Percentiles rank a stretch among this genome's conserved stretches.
These are phyloP conservation scores for Shinisaurus crocodilurus DNA, from an alignment of 2,113 vertebrate genomes.

Conservation along the genomic window DNA sequence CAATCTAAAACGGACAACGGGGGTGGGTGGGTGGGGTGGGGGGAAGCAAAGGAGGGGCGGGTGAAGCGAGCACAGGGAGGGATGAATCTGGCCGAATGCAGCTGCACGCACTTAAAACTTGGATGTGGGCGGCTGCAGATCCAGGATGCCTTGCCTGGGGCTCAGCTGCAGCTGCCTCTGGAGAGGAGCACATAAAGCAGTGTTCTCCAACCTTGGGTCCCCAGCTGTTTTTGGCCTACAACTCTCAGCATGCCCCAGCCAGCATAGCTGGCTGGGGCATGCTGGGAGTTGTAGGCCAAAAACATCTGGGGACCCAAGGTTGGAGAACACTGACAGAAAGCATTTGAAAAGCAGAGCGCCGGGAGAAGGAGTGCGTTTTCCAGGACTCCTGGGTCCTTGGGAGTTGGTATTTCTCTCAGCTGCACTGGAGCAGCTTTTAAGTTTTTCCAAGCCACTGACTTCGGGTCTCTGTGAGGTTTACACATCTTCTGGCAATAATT, in stretches of 20 bases:
- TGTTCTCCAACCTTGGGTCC: too few relatives aligned
- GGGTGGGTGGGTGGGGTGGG: background rate
- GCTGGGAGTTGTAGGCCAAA: too few relatives aligned
- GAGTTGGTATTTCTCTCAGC: background rate
- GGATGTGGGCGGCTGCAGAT: background rate
- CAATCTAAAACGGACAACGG: background rate
- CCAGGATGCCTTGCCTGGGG: background rate
- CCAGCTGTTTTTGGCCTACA: too few relatives aligned
- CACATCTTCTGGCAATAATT: slow-evolving; percentile 28
- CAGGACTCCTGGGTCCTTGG: slow-evolving; percentile 2
- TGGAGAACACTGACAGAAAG: too few relatives aligned
- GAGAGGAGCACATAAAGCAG: too few relatives aligned
- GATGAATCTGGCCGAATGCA: too few relatives aligned
- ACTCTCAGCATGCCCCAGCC: too few relatives aligned
- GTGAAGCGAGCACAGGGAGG: background rate
- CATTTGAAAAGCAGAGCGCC: background rate
- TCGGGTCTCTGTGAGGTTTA: background rate
- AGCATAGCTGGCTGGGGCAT: too few relatives aligned
- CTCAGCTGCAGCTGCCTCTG: background rate
- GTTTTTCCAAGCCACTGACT: background rate
- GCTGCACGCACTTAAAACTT: background rate
- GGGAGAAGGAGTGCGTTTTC: accelerated
- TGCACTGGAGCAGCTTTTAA: background rate
- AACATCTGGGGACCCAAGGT: too few relatives aligned
- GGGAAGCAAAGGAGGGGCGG: too few relatives aligned